Evolutionary conservation across 30 jellyfish, hydroid and myxozoan genomes (phyloP).

Genomic region (Chrysaora quinquecirrha): DNA sequence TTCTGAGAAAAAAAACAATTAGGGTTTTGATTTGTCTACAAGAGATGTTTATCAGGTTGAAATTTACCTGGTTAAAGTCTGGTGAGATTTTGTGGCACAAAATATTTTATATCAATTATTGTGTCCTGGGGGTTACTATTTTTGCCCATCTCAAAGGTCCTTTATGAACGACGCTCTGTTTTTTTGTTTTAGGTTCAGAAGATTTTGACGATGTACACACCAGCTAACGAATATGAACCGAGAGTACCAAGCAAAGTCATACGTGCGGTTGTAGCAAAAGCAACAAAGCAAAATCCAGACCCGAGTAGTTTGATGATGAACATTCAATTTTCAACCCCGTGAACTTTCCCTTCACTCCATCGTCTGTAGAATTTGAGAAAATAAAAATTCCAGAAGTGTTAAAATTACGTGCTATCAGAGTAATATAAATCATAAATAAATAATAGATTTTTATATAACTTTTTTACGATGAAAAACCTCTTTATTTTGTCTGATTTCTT

Average conservation of each 20-base stretch:
- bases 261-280: constrained; percentile 85
- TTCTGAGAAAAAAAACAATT: too few species aligned
- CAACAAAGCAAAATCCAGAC: constrained; percentile 72
- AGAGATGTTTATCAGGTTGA: too few species aligned
- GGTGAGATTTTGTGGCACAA: too few species aligned
- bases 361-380: constrained; percentile 82
- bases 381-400: constrained; percentile 63
- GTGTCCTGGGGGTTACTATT: too few species aligned
- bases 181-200: constrained; percentile 84
- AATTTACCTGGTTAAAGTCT: too few species aligned
- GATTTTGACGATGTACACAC: constrained; percentile 90
- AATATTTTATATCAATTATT: too few species aligned
- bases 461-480: too few species aligned
- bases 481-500: too few species aligned
- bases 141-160: too few species aligned
- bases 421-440: neutral
- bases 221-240: constrained; percentile 97
- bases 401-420: constrained; percentile 40
- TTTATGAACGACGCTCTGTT: too few species aligned
- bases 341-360: constrained; percentile 86
- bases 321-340: constrained; percentile 79
- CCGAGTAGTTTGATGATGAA: constrained; percentile 76
- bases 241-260: constrained; percentile 91
- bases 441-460: too few species aligned
- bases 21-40: too few species aligned